A percentile compares a stretch with the other conserved stretches of the same genome.
Evolutionary conservation across 2,113 vertebrate genomes (phyloP).

Genomic region (Polypterus senegalus): DNA sequence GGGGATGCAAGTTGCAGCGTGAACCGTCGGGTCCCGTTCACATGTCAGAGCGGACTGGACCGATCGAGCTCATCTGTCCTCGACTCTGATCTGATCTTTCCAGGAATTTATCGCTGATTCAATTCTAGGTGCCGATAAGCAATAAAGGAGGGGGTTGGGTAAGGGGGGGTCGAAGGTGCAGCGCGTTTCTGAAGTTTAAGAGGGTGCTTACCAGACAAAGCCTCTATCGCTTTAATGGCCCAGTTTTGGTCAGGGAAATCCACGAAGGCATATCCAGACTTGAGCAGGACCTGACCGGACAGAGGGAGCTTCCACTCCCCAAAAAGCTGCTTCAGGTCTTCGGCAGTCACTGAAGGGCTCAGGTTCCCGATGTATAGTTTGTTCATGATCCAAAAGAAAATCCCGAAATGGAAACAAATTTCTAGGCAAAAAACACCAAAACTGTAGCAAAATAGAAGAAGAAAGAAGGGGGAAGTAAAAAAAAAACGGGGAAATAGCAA

Average conservation of each 20-base stretch:
- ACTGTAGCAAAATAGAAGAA: conserved; percentile 29
- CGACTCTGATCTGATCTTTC: conserved; percentile 5
- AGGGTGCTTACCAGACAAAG: conserved; percentile 70
- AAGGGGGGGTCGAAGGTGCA: not conserved
- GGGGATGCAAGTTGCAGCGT: conserved; percentile 11
- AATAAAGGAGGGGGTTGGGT: conserved; percentile 23
- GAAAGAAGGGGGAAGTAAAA: conserved; percentile 20
- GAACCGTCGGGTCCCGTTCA: too few species aligned
- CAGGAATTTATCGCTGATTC: conserved; percentile 16
- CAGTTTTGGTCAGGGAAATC: conserved; percentile 87
- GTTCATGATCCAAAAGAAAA: conserved; percentile 73
- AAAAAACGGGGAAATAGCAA: conserved; percentile 22
- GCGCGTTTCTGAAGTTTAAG: conserved; percentile 21
- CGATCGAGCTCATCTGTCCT: too few species aligned
- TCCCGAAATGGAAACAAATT: conserved; percentile 37
- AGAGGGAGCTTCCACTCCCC: conserved; percentile 72
- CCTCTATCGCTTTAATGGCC: conserved; percentile 85
- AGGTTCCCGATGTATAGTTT: conserved; percentile 91
- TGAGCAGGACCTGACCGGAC: conserved; percentile 75
- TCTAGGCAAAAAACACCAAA: conserved; percentile 28
- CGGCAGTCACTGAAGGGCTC: conserved; percentile 81
- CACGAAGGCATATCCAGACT: conserved; percentile 89
- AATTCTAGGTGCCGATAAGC: conserved; percentile 19
- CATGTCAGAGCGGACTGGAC: too few species aligned
- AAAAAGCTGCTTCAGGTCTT: conserved; percentile 83